Evolutionary conservation across 2,797 vertebrate genomes (phyloP), one percentile per base, ranked within the genome.

Genomic region (Smutsia temminckii): DNA sequence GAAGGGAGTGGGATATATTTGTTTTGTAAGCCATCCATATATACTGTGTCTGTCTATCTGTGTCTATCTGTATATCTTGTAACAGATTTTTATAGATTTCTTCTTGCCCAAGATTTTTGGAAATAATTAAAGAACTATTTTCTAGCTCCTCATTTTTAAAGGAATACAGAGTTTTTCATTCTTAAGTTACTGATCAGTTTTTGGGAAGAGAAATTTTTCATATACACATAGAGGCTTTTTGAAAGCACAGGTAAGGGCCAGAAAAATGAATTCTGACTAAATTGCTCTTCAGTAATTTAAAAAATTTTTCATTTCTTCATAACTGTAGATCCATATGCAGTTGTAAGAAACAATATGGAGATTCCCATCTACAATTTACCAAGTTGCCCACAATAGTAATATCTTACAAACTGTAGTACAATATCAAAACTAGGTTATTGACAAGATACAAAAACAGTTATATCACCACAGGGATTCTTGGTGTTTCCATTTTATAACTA

Each of bases 251-350:
- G 34, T 51, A 53, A 87, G 63, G 7, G 46, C 34, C n/a, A 83
- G 57, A 89, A 80, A 95, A 91, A 84, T 94, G 51, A 95, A 87
- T 96, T 87, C 13, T 80, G 46, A 80, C 21, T 91, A 91, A 94
- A 79, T 92, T 93, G n/a, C 23, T 88, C 40, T 92, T 69, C 3
- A 69, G 29, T 81, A 64, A 46, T 68, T 91, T 74, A 25, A 81
- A 72, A 91, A 63, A 53, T n/a, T 59, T 81, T 84, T 84, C 92
- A 20, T 77, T 78, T 88, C 53, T 46, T 77, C 71, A 14, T 88
- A 81, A 77, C 66, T 85, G 29, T 75, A 80, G 64, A 84, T 69
- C 93, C 18, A 93, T 61, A 37, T 42, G 53, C 23, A 89, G 34
- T 80, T 96, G 29, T 64, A 81, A 86, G 68, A 94, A 97, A 77